Evolutionary conservation across 2,113 vertebrate species (phyloP).

Genomic region (Oriolus oriolus): DNA sequence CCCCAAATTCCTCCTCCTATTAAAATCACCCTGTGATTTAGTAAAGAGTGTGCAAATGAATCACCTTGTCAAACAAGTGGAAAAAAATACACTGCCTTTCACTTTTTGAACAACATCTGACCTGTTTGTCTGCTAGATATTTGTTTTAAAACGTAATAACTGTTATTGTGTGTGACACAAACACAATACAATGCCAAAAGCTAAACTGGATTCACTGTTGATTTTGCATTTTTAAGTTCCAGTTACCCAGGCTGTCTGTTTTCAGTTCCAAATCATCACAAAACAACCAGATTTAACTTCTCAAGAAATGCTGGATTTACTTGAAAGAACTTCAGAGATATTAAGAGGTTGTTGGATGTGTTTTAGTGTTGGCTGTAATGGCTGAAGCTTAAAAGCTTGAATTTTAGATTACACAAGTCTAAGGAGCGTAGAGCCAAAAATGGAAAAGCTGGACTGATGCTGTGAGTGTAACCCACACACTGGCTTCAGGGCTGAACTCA

Average conservation of each 20-base stretch:
- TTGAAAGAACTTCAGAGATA: conserved; percentile 40
- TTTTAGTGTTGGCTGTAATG: background rate
- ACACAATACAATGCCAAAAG: conserved; percentile 1
- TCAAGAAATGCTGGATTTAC: conserved; percentile 46
- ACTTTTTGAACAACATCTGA: background rate
- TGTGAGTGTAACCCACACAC: background rate
- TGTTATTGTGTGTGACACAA: conserved; percentile 34
- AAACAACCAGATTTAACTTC: conserved; percentile 30
- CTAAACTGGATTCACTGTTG: background rate
- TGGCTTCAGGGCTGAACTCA: background rate
- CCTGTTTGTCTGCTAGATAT: background rate
- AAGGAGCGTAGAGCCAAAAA: background rate
- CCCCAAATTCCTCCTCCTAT: background rate
- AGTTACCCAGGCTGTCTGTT: conserved; percentile 23
- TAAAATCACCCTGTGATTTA: background rate
- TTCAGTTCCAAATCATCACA: conserved; percentile 17
- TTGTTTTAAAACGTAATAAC: background rate
- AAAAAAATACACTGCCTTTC: background rate
- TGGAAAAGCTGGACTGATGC: background rate
- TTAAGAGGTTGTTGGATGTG: conserved; percentile 20
- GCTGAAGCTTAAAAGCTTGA: conserved; percentile 26
- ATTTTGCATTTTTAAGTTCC: conserved; percentile 3
- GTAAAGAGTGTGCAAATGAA: background rate
- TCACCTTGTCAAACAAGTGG: conserved; percentile 15
- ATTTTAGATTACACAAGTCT: background rate